Evolutionary conservation across 2,797 vertebrate genomes (phyloP).

Genomic region (Chrysocyon brachyurus): DNA sequence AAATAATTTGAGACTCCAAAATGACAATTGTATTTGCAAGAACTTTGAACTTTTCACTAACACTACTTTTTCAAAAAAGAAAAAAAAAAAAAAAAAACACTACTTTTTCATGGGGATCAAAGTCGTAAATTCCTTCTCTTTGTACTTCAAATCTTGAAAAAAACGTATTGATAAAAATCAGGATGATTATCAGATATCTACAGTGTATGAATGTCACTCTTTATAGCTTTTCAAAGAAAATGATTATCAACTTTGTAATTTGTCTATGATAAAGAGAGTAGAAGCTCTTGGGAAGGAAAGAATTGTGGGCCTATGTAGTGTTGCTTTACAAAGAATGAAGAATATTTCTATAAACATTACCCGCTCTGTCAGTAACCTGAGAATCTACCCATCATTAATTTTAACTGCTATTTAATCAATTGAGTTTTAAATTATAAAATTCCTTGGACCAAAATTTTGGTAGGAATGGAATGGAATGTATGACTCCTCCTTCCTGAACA

Average conservation of each 20-base stretch:
- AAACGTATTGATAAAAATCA: slow-evolving; percentile 46
- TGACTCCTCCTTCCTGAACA: background rate
- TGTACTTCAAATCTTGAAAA: slow-evolving; percentile 54
- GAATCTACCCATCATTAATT: background rate
- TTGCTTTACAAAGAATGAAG: slow-evolving; percentile 31
- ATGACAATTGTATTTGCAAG: slow-evolving; percentile 52
- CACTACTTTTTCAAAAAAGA: background rate
- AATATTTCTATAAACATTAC: background rate
- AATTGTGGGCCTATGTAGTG: background rate
- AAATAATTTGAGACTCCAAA: slow-evolving; percentile 48
- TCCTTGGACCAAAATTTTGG: background rate
- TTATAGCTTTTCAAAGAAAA: slow-evolving; percentile 48
- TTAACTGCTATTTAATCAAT: background rate
- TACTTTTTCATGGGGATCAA: background rate
- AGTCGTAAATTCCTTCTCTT: slow-evolving; percentile 42
- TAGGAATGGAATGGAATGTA: background rate
- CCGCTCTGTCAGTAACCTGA: background rate
- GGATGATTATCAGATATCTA: slow-evolving; percentile 5
- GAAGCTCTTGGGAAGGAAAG: background rate
- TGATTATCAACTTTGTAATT: background rate
- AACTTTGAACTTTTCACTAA: slow-evolving; percentile 11
- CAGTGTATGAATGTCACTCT: background rate
- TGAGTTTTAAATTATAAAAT: slow-evolving; percentile 49
- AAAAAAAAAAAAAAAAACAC: background rate
- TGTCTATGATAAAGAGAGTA: background rate